phyloP scores from a whole-genome alignment of 2,888 invertebrate species.

The Sisyra nigra region DNA sequence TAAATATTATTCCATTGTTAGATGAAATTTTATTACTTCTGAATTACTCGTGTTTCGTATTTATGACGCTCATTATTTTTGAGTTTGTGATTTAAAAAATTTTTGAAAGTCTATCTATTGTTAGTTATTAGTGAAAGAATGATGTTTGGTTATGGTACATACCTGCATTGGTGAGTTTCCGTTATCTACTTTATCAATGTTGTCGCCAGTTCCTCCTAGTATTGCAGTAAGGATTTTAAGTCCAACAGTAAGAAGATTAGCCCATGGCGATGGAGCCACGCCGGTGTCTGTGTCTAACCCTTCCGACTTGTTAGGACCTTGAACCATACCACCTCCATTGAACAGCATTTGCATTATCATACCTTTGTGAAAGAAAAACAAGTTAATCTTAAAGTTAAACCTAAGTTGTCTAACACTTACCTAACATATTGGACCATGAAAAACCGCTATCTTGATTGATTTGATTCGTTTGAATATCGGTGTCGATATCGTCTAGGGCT shows the following conservation, averaged over 20 bases:
- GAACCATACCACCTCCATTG: conserved; percentile 40
- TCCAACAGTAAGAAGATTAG: conserved; percentile 71
- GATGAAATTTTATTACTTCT: too few species aligned
- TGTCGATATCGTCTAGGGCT: conserved; percentile 58
- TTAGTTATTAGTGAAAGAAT: too few species aligned
- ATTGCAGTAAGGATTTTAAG: conserved; percentile 72
- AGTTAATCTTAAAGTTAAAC: neutral
- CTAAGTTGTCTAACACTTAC: conserved; percentile 22
- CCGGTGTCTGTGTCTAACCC: conserved; percentile 45
- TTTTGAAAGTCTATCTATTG: neutral
- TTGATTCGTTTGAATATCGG: conserved; percentile 61
- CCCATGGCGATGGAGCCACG: conserved; percentile 68
- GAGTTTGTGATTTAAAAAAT: neutral
- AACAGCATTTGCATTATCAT: conserved; percentile 81
- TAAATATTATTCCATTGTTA: too few species aligned
- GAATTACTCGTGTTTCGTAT: too few species aligned
- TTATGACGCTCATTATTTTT: too few species aligned
- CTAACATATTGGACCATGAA: conserved; percentile 78
- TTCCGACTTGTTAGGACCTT: conserved; percentile 72
- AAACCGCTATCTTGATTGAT: conserved; percentile 58
- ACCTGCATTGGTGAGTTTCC: conserved; percentile 82
- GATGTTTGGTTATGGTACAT: conserved; percentile 16
- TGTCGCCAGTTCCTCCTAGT: conserved; percentile 57
- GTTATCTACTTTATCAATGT: conserved; percentile 83
- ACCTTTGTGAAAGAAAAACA: conserved; percentile 25